phyloP scores from a whole-genome alignment of 2,113 vertebrate species.

The Tragulus kanchil region DNA sequence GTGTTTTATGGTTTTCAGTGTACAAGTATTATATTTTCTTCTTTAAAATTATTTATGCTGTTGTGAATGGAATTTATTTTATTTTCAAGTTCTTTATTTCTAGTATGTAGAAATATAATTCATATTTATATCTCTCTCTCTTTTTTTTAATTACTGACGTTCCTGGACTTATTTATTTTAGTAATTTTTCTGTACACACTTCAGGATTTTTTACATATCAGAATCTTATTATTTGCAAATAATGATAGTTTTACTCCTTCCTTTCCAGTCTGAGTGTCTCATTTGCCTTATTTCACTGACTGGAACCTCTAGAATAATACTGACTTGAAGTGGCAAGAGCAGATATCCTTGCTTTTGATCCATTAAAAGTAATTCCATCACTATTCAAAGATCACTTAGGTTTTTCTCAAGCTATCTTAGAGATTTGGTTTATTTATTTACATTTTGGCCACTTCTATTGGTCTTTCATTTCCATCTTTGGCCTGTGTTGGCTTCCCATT shows the following conservation, averaged over 20 bases:
- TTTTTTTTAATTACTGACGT: not conserved
- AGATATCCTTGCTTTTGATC: conserved; percentile 5
- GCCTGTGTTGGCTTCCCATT: too few relatives aligned
- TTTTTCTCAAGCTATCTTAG: not conserved
- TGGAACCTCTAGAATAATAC: not conserved
- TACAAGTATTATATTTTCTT: not conserved
- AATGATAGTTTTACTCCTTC: not conserved
- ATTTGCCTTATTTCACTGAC: not conserved
- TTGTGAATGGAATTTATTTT: not conserved
- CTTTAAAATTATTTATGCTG: not conserved
- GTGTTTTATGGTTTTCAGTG: not conserved
- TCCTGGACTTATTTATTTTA: conserved; percentile 14
- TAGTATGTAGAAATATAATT: not conserved
- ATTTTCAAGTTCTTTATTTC: conserved; percentile 19
- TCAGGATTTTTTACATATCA: conserved; percentile 16
- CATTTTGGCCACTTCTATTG: too few relatives aligned
- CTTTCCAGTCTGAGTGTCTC: not conserved
- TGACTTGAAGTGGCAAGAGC: not conserved
- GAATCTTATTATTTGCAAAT: not conserved
- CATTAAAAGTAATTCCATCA: not conserved
- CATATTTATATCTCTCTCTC: not conserved
- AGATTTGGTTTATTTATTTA: not conserved
- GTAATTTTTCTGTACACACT: not conserved
- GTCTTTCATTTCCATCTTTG: too few relatives aligned
- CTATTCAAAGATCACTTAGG: not conserved